phyloP scores from a whole-genome alignment of 2,113 vertebrate species.

The Riparia riparia region DNA sequence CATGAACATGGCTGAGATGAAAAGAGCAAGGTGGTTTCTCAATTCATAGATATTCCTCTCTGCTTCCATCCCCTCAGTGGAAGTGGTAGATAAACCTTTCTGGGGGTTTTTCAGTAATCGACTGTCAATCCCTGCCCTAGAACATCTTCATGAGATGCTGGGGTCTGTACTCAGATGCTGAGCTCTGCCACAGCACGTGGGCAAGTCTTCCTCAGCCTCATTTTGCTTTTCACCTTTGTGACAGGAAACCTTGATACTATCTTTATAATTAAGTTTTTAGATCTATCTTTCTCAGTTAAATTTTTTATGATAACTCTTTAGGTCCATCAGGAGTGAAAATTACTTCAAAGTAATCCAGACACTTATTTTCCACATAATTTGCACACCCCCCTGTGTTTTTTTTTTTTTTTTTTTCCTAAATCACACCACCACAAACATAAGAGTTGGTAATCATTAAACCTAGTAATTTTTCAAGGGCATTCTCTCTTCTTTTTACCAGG shows the following conservation, averaged over 20 bases:
- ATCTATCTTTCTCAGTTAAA: background rate
- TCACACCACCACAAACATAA: background rate
- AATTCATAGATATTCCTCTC: background rate
- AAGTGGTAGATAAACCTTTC: background rate
- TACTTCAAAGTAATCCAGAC: background rate
- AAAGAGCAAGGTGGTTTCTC: background rate
- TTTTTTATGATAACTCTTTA: background rate
- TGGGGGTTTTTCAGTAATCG: background rate
- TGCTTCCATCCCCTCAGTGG: background rate
- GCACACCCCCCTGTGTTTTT: fast-evolving
- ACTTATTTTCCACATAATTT: background rate
- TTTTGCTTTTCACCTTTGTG: background rate
- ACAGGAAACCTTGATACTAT: background rate
- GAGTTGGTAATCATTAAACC: background rate
- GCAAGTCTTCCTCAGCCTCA: background rate
- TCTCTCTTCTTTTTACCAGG: background rate
- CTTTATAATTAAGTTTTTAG: background rate
- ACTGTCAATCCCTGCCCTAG: background rate
- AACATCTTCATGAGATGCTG: background rate
- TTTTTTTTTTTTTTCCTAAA: background rate
- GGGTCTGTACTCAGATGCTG: background rate
- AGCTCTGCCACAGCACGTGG: background rate
- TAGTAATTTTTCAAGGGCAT: background rate
- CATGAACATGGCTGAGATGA: background rate
- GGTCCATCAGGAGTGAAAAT: background rate